Conservation (phyloP, 2,113 vertebrate genomes). For the Pundamilia nyererei region DNA sequence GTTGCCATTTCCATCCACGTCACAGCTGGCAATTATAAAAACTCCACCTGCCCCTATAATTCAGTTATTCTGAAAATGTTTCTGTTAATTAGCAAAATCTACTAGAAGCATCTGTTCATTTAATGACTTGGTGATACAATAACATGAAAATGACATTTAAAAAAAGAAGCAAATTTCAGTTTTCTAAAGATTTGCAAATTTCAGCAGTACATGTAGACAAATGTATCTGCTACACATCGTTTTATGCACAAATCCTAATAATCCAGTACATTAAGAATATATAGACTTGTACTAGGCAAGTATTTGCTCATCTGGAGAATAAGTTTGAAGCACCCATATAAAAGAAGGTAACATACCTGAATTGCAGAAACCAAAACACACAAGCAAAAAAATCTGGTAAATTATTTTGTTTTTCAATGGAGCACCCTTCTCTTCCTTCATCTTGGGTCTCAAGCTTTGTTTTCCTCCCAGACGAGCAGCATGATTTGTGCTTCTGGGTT, state of each 20-base stretch:
- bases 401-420: constrained; percentile 57
- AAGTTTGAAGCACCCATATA: not conserved
- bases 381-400: constrained; percentile 57
- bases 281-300: not conserved
- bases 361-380: constrained; percentile 63
- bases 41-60: too few species aligned
- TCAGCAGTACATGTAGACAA: not conserved
- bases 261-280: not conserved
- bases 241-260: not conserved
- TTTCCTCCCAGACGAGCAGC: constrained; percentile 76
- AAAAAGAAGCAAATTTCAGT: not conserved
- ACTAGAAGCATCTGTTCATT: not conserved
- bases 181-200: not conserved
- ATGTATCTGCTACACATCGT: not conserved
- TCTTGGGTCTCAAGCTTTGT: constrained; percentile 77
- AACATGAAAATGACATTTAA: not conserved
- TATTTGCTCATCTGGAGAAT: not conserved
- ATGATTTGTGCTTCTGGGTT: constrained; percentile 80
- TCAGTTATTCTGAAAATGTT: not conserved
- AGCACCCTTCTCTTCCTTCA: constrained; percentile 78
- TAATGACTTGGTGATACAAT: not conserved
- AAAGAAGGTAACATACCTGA: constrained; percentile 72
- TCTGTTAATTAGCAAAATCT: not conserved
- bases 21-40: not conserved
- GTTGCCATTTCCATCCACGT: not conserved